Evolutionary conservation across 2,888 invertebrate genomes (phyloP).

Genomic region (Ctena decussata): DNA sequence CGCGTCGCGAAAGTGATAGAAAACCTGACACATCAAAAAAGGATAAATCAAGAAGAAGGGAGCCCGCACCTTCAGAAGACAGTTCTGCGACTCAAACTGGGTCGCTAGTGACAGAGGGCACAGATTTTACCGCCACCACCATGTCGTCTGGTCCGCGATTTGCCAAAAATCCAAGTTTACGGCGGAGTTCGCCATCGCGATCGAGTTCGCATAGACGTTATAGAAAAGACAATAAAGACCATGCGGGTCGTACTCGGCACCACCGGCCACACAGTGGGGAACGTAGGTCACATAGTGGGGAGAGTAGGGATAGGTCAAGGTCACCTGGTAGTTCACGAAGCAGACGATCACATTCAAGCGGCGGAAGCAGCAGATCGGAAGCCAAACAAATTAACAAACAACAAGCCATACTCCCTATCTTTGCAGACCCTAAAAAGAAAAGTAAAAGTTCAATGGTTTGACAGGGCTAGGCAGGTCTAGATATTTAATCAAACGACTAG

Average conservation of each 20-base stretch:
- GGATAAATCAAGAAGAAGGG: slow-evolving; percentile 37
- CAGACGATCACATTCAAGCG: neutral
- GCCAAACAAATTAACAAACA: slow-evolving; percentile 49
- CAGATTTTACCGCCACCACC: slow-evolving; percentile 56
- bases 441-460: neutral
- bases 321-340: slow-evolving; percentile 24
- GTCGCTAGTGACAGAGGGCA: slow-evolving; percentile 53
- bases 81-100: slow-evolving; percentile 48
- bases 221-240: slow-evolving; percentile 57
- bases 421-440: slow-evolving; percentile 14
- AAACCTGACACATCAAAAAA: slow-evolving; percentile 32
- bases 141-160: slow-evolving; percentile 44
- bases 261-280: slow-evolving; percentile 54
- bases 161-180: slow-evolving; percentile 54
- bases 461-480: neutral
- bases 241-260: slow-evolving; percentile 47
- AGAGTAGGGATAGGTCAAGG: slow-evolving; percentile 31
- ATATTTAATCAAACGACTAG: neutral
- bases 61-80: slow-evolving; percentile 52
- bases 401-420: slow-evolving; percentile 62
- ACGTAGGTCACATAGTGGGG: slow-evolving; percentile 50
- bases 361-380: slow-evolving; percentile 32
- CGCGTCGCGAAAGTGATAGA: slow-evolving; percentile 42
- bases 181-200: slow-evolving; percentile 59
- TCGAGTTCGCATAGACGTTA: slow-evolving; percentile 65